Base-by-base conservation (phyloP, 2,113 vertebrate species). In the Toxostoma redivivum region DNA sequence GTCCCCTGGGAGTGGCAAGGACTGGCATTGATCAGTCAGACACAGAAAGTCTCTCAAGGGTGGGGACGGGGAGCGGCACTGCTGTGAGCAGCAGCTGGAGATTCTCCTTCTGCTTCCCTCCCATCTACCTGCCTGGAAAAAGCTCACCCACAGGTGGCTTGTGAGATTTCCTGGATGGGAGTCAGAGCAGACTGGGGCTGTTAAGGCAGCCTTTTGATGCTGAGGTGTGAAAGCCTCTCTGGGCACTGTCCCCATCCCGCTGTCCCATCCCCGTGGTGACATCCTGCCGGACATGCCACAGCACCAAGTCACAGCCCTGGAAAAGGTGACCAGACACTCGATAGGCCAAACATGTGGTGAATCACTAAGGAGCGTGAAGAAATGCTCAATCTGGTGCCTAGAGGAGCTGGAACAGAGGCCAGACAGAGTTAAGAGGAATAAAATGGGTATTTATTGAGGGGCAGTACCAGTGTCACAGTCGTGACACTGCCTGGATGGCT, bases 231-330 rank as follows among this genome's bases (percentile, higher is more conserved):
- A 25, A 44, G 5, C 23, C 54, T 45, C 7, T 72, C 51, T 45
- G 1, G 0, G 31, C 5, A 3, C 64, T 58, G 51, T 70, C 33
- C 82, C 60, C 83, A n/a, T 83, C 24, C 4, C 1, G 0, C 42
- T 17, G 31, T 66, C 84, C 87, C 94, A 48, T 73, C 90, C 93
- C 67, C 1, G 2, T 4, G 5, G 44, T 66, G 88, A 56, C 91
- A 56, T 89, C 69, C 33, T 16, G 33, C 90, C 62, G 92, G 65
- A 28, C 90, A 78, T 92, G 93, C 92, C 96, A 92, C 72, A 88
- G 21, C 3, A 2, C 61, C 70, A 30, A 51, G 48, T 74, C 74
- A 91, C 5, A 1, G 47, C 2, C 0, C 87, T 78, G 58, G 48
- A 53, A 93, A 90, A 86, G 70, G 58, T 62, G 54, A 31, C 15